A percentile compares a stretch with the other conserved stretches of the same genome.
Conservation (phyloP, 2,113 vertebrate species). For the Regulus satrapa region DNA sequence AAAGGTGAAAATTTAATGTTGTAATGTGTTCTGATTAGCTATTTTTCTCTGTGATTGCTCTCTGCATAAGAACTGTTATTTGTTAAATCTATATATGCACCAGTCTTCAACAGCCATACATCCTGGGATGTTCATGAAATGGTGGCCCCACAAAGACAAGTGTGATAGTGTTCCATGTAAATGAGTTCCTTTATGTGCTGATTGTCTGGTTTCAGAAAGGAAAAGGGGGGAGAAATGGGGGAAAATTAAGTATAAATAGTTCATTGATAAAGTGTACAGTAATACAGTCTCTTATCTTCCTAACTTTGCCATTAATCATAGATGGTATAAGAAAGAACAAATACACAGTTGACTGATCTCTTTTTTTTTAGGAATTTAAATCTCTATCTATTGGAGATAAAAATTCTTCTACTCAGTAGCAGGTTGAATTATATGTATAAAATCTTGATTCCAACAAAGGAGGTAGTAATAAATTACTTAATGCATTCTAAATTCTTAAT, state of each 20-base stretch:
- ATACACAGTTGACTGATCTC: neutral
- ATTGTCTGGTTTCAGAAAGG: conserved; percentile 19
- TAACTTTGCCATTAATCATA: neutral
- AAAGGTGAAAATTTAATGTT: conserved; percentile 51
- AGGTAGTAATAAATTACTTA: neutral
- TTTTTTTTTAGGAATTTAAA: neutral
- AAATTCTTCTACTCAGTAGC: neutral
- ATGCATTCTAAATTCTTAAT: no score
- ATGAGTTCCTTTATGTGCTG: conserved; percentile 42
- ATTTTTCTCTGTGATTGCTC: conserved; percentile 49
- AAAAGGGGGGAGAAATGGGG: neutral
- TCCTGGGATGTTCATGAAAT: neutral
- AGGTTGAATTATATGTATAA: neutral
- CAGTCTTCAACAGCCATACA: conserved; percentile 21
- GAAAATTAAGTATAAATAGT: neutral
- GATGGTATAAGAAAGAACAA: neutral
- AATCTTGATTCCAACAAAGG: neutral
- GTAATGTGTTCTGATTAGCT: conserved; percentile 62
- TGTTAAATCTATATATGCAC: conserved; percentile 39
- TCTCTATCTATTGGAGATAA: neutral
- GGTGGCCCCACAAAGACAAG: neutral
- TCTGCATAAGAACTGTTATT: conserved; percentile 35
- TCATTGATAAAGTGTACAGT: neutral
- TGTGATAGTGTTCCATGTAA: conserved; percentile 31
- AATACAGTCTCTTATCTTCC: neutral